Evolutionary conservation across 1,140 invertebrate genomes (phyloP), one percentile per base, ranked within the genome.

Genomic region (Trachymyrmex cornetzi): DNA sequence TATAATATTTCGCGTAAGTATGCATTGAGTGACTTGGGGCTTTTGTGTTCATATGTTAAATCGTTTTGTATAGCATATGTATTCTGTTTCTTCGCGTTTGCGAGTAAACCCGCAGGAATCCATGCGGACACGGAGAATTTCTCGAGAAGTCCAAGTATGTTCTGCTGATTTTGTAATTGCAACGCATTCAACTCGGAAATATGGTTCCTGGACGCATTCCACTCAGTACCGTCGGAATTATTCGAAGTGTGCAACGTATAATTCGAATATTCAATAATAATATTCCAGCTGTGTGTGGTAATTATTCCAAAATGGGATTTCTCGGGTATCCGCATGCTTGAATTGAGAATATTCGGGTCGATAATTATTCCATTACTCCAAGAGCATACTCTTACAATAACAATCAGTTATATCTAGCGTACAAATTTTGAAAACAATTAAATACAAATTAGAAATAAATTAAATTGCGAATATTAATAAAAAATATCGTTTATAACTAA

Each of bases 161-260:
- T 84, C 55, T 12, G 69, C 55, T 75, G 38, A 19, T 84, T 75
- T 84, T 84, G 55, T 75, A 84, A 84, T 84, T 84, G 80, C 80
- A 61, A 74, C 67, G 55, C 80, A 81, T 75, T 48, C 69, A 64
- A 84, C 80, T 75, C 38, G 80, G 55, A 84, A 81, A 84, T 61
- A 84, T 84, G 80, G 69, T 84, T 84, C 80, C 55, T 75, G 80
- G 80, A 84, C 80, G 69, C 80, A 84, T 84, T 84, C 80, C 80
- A 84, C 80, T 57, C 67, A 75, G 14, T 48, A 59, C 69, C 69
- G 55, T 84, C 38, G 80, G n/a, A 55, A 84, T 82, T 44, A 61
- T 38, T 82, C 53, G n/a, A 74, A 61, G 38, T 84, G 69, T 61
- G 38, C 80, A 61, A 75, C 24, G 69, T 84, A 84, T 69, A 69